These are phyloP conservation scores for Hucho hucho DNA, from an alignment of 2,113 vertebrate species.

Conservation along the genomic window DNA sequence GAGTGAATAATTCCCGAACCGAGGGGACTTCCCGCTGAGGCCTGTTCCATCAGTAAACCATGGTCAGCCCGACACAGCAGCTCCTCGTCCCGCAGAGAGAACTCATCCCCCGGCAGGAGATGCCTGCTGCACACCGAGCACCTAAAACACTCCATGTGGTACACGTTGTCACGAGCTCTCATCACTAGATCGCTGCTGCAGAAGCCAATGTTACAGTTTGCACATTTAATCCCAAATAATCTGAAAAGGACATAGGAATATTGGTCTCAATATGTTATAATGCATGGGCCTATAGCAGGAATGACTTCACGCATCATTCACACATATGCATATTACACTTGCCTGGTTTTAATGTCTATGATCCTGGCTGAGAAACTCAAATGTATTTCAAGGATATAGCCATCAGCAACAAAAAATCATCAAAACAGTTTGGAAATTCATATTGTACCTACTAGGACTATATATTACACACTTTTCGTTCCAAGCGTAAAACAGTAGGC, in stretches of 20 bases:
- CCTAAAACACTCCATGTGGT: conserved; percentile 96
- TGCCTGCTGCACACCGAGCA: conserved; percentile 93
- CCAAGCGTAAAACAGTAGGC: neutral
- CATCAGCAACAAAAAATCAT: neutral
- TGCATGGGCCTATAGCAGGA: neutral
- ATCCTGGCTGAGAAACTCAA: neutral
- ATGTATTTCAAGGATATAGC: neutral
- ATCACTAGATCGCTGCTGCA: conserved; percentile 95
- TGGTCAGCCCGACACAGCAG: conserved; percentile 92
- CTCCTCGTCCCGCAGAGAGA: conserved; percentile 91
- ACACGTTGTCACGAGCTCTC: conserved; percentile 90
- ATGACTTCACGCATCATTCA: neutral
- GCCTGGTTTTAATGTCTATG: too few species aligned
- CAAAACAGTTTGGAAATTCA: neutral
- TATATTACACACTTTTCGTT: neutral
- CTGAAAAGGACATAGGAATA: conserved; percentile 66
- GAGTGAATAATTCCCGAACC: conserved; percentile 78
- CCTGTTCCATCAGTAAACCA: conserved; percentile 78
- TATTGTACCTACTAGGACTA: neutral
- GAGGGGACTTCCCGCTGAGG: conserved; percentile 76
- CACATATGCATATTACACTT: too few species aligned
- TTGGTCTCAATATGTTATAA: neutral
- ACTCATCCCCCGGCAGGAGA: conserved; percentile 93
- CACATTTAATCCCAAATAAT: conserved; percentile 94
- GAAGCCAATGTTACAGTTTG: conserved; percentile 90